Conservation (phyloP, 1,140 invertebrate genomes). For the Sminthurinus signatus region DNA sequence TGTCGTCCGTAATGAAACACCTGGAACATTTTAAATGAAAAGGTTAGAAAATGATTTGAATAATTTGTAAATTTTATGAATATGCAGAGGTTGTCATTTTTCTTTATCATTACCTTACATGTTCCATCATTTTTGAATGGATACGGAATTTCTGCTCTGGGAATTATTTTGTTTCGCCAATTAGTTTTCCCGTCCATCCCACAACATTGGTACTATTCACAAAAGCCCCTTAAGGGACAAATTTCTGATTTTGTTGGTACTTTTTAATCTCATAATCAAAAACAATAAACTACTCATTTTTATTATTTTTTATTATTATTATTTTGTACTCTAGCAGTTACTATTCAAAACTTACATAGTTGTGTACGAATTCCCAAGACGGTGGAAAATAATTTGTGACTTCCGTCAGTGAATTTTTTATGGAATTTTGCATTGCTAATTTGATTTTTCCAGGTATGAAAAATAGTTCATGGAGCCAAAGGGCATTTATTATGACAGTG, state of each 20-base stretch:
- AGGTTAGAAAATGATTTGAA: no score
- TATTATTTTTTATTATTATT: no score
- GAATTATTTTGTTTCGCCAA: slow-evolving; percentile 1
- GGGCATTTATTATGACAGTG: not conserved
- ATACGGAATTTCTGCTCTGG: not conserved
- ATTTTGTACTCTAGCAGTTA: not conserved
- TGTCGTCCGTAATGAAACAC: not conserved
- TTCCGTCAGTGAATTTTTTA: not conserved
- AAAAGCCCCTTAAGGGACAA: no score
- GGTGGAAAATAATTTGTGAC: not conserved
- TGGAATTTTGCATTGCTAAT: not conserved
- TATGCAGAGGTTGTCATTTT: no score
- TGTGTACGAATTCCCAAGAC: not conserved
- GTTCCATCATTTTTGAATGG: slow-evolving; percentile 1
- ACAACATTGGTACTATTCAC: slow-evolving; percentile 1
- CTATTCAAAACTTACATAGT: slow-evolving; percentile 3
- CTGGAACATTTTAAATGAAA: no score
- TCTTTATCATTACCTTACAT: no score
- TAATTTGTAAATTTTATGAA: no score
- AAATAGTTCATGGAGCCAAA: not conserved
- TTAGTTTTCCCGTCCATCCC: not conserved
- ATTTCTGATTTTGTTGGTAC: not conserved
- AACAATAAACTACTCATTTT: no score
- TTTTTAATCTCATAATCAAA: not conserved
- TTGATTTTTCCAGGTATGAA: not conserved